Base-by-base conservation (phyloP, 2,888 invertebrate species). In the Dugesia japonica region DNA sequence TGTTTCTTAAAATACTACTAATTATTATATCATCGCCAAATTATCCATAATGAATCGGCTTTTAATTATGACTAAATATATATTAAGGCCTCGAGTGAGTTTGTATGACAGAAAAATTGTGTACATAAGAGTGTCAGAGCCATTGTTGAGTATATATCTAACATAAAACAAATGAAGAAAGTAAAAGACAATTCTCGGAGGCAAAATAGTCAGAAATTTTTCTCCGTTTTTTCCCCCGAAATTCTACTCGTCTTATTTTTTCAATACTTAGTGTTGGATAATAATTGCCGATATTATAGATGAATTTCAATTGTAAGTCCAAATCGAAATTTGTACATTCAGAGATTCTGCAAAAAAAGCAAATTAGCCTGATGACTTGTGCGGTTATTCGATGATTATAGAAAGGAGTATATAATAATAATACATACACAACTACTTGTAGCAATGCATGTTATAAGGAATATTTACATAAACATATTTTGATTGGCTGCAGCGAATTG, bases 31-130 rank as follows among this genome's bases (percentile, higher is more conserved):
- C 56, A 56, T 56, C 56, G 56, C 56, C 56, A 56, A 56, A 56
- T 56, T 56, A n/a, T 56, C 56, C 56, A 56, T 56, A 56, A 56
- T 56, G 56, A 56, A 56, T 56, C 56, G 56, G 56, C 56, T 56
- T 56, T 56, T 56, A 4, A 56, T 13, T 1, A 56, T 20, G 23
- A n/a, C 56, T 56, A 56, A 56, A 56, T 56, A 56, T 56, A 56
- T 9, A 56, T 9, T 56, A n/a, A 56, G 17, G 56, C 56, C 56
- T 56, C 56, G 20, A 56, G 56, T 56, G 17, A 56, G 56, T 56
- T 56, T 56, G 56, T n/a, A 56, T 56, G 56, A 56, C 56, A 56
- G 56, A 56, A 56, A 38, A 56, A 56, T 56, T 56, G 56, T 56
- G 56, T 56, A 56, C 56, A 56, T 20, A 56, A 56, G 56, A 56